These are phyloP conservation scores for Vulpes ferrilata DNA, from an alignment of 2,113 vertebrate genomes.

Conservation along the genomic window DNA sequence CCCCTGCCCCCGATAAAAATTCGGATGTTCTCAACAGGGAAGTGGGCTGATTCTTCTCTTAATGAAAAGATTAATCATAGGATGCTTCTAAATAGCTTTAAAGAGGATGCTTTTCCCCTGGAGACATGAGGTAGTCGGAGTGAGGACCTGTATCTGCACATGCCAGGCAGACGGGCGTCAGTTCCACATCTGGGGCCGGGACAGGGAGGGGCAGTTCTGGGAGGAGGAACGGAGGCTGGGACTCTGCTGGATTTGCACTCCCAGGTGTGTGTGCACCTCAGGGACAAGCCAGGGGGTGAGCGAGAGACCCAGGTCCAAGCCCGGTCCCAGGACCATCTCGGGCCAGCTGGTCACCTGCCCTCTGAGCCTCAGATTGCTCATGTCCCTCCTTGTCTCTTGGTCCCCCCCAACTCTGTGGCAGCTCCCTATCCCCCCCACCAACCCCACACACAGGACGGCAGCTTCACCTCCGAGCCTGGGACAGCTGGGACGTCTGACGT, in stretches of 20 bases:
- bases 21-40: neutral
- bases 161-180: accelerated
- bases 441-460: accelerated
- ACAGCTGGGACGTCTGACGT: accelerated
- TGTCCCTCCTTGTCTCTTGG: neutral
- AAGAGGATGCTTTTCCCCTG: no score
- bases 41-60: neutral
- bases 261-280: neutral
- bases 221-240: no score
- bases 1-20: neutral
- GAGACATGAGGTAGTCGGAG: no score
- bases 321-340: accelerated
- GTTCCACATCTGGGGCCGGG: no score
- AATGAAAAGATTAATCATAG: neutral
- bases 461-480: neutral
- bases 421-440: no score
- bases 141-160: neutral
- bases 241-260: no score
- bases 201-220: neutral
- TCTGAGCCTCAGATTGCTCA: neutral
- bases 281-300: neutral
- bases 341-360: neutral
- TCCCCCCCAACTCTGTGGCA: neutral
- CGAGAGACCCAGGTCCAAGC: accelerated
- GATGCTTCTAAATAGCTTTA: neutral